Evolutionary conservation across 2,797 vertebrate species (phyloP).

Genomic region (Leucoraja ocellata): DNA sequence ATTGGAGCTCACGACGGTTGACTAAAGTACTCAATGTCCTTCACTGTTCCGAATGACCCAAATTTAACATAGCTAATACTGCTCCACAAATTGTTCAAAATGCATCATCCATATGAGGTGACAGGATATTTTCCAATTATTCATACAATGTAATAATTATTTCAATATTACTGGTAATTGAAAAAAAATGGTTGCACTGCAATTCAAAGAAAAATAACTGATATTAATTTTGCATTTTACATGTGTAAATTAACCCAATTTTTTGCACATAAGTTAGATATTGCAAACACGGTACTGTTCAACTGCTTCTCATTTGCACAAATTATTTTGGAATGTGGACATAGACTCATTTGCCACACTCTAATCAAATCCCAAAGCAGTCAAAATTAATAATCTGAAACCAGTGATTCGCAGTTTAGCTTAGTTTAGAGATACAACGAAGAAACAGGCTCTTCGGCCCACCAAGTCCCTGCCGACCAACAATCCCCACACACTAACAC

Average conservation of each 20-base stretch:
- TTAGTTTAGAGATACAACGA: too few relatives aligned
- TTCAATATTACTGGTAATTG: not conserved
- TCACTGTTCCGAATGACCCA: not conserved
- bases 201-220: constrained; percentile 1
- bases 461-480: too few relatives aligned
- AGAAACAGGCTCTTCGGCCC: too few relatives aligned
- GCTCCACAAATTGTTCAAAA: not conserved
- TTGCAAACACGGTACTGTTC: not conserved
- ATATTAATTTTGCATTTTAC: not conserved
- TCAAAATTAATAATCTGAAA: not conserved
- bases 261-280: not conserved
- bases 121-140: not conserved
- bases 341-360: not conserved
- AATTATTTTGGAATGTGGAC: not conserved
- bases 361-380: not conserved
- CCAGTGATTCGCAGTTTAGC: not conserved
- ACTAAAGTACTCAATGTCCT: not conserved
- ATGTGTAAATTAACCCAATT: constrained; percentile 23
- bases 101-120: not conserved
- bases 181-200: not conserved
- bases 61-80: not conserved
- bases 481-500: too few relatives aligned
- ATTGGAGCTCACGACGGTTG: too few relatives aligned
- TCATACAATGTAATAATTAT: not conserved
- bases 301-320: not conserved